phyloP scores from a whole-genome alignment of 2,113 vertebrate genomes.

The Willisornis vidua region DNA sequence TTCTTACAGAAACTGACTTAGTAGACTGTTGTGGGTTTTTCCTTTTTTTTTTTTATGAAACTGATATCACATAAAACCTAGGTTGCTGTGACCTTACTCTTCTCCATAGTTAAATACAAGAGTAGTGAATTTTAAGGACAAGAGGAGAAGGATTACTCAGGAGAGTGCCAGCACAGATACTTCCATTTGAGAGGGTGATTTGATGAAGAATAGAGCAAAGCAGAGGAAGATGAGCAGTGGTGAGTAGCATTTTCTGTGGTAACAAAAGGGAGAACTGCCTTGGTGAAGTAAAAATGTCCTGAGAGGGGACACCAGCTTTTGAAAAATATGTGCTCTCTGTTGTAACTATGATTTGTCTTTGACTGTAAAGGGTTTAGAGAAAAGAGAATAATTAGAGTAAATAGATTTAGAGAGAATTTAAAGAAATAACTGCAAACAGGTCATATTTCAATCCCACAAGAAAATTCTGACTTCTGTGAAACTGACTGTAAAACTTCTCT shows the following conservation, averaged over 20 bases:
- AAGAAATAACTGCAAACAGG: background rate
- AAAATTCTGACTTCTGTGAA: background rate
- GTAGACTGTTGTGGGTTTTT: background rate
- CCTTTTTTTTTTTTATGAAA: background rate
- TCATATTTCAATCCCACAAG: background rate
- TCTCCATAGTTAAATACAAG: background rate
- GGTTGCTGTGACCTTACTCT: background rate
- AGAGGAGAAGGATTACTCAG: constrained; percentile 2
- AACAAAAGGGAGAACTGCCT: background rate
- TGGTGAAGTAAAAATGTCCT: background rate
- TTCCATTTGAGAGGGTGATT: background rate
- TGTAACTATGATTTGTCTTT: background rate
- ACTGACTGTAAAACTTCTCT: background rate
- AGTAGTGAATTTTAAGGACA: background rate
- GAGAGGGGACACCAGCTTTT: background rate
- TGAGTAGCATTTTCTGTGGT: constrained; percentile 35
- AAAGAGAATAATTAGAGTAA: background rate
- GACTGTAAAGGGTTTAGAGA: background rate
- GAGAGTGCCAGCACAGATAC: background rate
- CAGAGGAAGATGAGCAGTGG: constrained; percentile 15
- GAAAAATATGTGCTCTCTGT: background rate
- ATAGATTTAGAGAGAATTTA: background rate
- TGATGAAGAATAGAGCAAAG: constrained; percentile 1
- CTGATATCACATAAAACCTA: background rate
- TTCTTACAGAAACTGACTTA: background rate